Evolutionary conservation across 2,888 invertebrate genomes (phyloP), one percentile per base, ranked within the genome.

Genomic region (Chaitophorus viminalis): DNA sequence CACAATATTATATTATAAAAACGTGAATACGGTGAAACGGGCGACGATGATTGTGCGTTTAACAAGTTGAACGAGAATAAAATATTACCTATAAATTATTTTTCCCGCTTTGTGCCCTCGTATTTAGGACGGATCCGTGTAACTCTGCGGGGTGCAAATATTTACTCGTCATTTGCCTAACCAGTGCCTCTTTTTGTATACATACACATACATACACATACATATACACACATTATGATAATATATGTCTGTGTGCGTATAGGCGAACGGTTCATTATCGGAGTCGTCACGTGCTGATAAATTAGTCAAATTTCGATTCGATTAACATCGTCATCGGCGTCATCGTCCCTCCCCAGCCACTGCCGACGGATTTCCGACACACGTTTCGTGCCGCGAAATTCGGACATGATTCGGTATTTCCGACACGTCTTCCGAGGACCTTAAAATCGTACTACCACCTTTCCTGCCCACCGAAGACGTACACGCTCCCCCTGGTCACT

Each of bases 221-320:
- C 21, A 9, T 18, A 54, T 18, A 4, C 8, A n/a, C 25, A 3
- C 25, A 3, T 65, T n/a, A n/a, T n/a, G n/a, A n/a, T n/a, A n/a
- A n/a, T n/a, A 3, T 68, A 9, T 29, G 68, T 70, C 14, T 70
- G 11, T 70, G 17, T 70, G 17, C 17, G 11, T 11, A 31, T 29
- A 70, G 70, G 29, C 70, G 52, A 25, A 17, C 29, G 33, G 74
- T 82, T 82, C 54, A 36, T 82, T 82, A 82, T 54, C 74, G 72
- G n/a, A 54, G 29, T 36, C 54, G 54, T 74, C 82, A 74, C 74
- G 74, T 74, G 54, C 72, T 54, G 54, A 82, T 82, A 82, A 82
- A 82, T 82, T 82, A 82, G 82, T 82, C 82, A 36, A 54, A 82
- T 82, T 82, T 74, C 74, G 74, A 82, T 83, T 74, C 74, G 82